These are phyloP conservation scores for Oreortyx pictus DNA, from an alignment of 2,797 vertebrate genomes.

Conservation along the genomic window DNA sequence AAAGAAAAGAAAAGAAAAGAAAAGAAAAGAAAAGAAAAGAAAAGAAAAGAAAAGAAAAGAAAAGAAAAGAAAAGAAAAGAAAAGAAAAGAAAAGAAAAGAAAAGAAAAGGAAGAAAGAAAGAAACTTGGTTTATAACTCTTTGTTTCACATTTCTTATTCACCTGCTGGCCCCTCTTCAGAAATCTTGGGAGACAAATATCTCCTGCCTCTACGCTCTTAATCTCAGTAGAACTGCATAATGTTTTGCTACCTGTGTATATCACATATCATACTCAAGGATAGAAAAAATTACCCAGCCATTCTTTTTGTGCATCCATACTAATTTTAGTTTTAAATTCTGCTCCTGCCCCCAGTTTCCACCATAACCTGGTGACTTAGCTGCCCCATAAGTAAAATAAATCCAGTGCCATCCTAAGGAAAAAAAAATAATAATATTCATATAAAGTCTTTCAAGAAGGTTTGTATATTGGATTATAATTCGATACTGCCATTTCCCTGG, in stretches of 20 bases:
- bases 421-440: not conserved
- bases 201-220: not conserved
- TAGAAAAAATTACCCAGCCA: not conserved
- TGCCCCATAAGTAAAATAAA: not conserved
- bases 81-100: too few species aligned
- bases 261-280: not conserved
- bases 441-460: not conserved
- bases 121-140: not conserved
- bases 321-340: not conserved
- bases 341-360: not conserved
- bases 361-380: not conserved
- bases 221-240: not conserved
- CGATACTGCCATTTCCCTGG: not conserved
- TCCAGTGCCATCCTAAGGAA: not conserved
- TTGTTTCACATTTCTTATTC: not conserved
- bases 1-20: not conserved
- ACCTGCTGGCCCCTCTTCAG: not conserved
- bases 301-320: not conserved
- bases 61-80: too few species aligned
- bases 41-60: not conserved
- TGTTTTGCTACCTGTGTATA: not conserved
- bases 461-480: not conserved
- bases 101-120: not conserved
- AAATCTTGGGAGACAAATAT: not conserved
- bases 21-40: too few species aligned